Base-by-base conservation (phyloP, 2,797 vertebrate genomes). In the Micropoecilia bifurca region DNA sequence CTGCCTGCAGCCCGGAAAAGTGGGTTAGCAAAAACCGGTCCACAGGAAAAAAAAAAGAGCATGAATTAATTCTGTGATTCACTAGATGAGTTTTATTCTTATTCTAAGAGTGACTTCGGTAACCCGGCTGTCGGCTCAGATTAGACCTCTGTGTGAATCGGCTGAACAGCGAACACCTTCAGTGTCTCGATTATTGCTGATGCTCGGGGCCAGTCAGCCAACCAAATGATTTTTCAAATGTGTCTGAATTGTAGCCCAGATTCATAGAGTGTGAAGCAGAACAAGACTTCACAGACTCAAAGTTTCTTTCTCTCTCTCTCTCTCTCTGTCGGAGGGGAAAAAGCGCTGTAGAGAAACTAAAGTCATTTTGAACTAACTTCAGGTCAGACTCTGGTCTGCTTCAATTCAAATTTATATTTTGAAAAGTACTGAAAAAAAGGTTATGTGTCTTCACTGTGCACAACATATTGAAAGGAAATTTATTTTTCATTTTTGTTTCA, bases 31-130 rank as follows among this genome's bases (percentile, higher is more conserved):
- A 59, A 77, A 77, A 73, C 74, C 53, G 68, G 80, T 84, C 61
- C 50, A 53, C 50, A 9, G 50, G 0, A 10, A 3, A 8, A 53
- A 22, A 50, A 50, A 50, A 66, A 77, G 83, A 76, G 79, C 73
- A 75, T 76, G 71, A 85, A 83, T 87, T 81, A 81, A 83, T 75
- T 80, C 81, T 66, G 55, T 1, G 45, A 80, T 75, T 83, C 73
- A 74, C 50, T 30, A 50, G 75, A 81, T 81, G 80, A 80, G 66
- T 87, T 71, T 81, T 85, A 81, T 80, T 83, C 77, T 80, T 79
- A 75, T 78, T 87, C 47, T 3, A 66, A 82, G 74, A 80, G 75
- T 3, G 71, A 77, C 82, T 77, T 76, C 69, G 63, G 84, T 68
- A 80, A 81, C 77, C 81, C 79, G 47, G 53, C 80, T 79, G 76